Conservation (phyloP, 1,140 invertebrate genomes). For the Augochlora pura region DNA sequence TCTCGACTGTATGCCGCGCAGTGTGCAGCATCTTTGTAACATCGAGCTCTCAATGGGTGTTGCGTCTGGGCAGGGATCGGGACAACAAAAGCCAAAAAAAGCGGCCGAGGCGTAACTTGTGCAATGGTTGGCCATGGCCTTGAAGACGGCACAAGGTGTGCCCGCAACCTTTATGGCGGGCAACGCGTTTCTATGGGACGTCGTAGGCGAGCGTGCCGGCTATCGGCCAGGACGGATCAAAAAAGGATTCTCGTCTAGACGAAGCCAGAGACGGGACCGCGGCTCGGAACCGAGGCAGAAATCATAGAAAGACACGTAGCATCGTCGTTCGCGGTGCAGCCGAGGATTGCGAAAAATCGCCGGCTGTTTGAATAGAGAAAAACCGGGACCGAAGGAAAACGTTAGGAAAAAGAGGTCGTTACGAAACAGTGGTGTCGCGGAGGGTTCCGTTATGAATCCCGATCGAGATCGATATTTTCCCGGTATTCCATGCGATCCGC, state of each 20-base stretch:
- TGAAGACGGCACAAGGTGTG: not conserved
- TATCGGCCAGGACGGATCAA: conserved; percentile 22
- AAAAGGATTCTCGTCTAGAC: conserved; percentile 35
- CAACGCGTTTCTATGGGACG: not conserved
- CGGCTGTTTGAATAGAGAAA: not conserved
- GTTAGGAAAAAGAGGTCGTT: not conserved
- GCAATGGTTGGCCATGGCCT: not conserved
- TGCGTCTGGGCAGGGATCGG: not conserved
- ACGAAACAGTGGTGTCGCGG: not conserved
- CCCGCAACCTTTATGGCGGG: not conserved
- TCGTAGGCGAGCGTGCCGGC: conserved; percentile 9
- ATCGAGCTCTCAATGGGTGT: too few species aligned
- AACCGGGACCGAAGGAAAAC: not conserved
- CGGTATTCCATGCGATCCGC: not conserved
- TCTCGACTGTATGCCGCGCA: too few species aligned
- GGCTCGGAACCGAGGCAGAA: not conserved
- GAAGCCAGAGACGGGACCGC: conserved; percentile 20
- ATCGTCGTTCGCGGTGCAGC: not conserved
- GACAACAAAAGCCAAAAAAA: not conserved
- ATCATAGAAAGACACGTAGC: conserved; percentile 7
- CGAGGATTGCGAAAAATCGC: not conserved
- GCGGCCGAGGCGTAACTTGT: too few species aligned
- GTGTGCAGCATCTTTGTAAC: too few species aligned
- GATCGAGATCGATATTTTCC: not conserved
- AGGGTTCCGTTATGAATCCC: not conserved